Evolutionary conservation across 2,113 vertebrate species (phyloP).

Genomic region (Leucopternis melanops): DNA sequence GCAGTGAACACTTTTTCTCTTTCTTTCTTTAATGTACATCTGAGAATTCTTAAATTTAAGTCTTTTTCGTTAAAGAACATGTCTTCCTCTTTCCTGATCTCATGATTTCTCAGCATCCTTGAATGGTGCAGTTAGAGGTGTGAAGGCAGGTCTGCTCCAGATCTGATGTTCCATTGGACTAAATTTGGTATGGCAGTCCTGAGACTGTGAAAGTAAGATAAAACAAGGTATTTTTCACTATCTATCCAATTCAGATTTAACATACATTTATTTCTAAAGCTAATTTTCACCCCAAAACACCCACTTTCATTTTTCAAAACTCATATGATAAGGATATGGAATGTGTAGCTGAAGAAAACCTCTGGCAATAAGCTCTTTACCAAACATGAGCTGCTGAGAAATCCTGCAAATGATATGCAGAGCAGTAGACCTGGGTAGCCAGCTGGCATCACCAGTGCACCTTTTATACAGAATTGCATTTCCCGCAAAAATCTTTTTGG

Average conservation of each 20-base stretch:
- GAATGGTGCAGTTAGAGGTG: background rate
- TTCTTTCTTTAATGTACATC: background rate
- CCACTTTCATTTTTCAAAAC: background rate
- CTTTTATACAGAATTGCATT: background rate
- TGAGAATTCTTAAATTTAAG: background rate
- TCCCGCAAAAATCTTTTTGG: background rate
- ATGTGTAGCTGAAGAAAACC: background rate
- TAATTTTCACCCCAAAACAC: background rate
- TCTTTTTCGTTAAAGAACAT: background rate
- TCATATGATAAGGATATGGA: background rate
- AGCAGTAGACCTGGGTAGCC: background rate
- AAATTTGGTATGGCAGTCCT: no score
- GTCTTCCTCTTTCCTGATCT: background rate
- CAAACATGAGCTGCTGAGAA: background rate
- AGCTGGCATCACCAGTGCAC: constrained; percentile 4
- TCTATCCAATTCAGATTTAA: background rate
- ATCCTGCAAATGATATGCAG: background rate
- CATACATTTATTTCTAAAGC: background rate
- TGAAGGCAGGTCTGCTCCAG: background rate
- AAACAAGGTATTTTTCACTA: background rate
- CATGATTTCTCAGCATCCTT: background rate
- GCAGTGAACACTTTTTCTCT: background rate
- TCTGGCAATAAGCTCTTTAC: background rate
- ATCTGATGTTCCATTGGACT: background rate
- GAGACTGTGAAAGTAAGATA: background rate